These are phyloP conservation scores for Azorinus chamasolen DNA, from an alignment of 2,888 invertebrate genomes.

Conservation along the genomic window DNA sequence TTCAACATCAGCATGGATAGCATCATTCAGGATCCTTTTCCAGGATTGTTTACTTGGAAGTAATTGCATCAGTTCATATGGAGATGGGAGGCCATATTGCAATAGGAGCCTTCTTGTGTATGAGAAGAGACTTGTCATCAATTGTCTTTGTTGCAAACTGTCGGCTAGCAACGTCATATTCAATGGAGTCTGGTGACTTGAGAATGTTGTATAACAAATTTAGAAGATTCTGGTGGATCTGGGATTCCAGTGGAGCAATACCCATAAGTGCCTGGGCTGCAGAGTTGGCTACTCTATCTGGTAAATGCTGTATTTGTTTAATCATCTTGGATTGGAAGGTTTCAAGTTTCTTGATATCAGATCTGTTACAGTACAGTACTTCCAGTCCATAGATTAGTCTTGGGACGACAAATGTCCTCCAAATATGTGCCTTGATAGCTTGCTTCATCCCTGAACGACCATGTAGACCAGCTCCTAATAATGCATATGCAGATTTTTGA, in stretches of 20 bases:
- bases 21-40: neutral
- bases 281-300: constrained; percentile 7
- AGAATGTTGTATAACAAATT: too few relatives aligned
- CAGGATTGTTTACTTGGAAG: neutral
- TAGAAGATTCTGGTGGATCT: too few relatives aligned
- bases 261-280: too few relatives aligned
- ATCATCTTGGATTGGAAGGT: too few relatives aligned
- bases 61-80: constrained; percentile 5
- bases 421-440: constrained; percentile 1
- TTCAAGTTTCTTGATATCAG: constrained; percentile 1
- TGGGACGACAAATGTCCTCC: constrained; percentile 20
- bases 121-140: neutral
- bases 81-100: too few relatives aligned
- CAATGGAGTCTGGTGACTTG: neutral
- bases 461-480: too few relatives aligned
- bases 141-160: neutral
- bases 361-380: neutral
- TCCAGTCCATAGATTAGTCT: too few relatives aligned
- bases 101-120: too few relatives aligned
- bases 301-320: too few relatives aligned
- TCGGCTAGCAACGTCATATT: constrained; percentile 6
- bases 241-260: too few relatives aligned
- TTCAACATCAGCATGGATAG: constrained; percentile 7
- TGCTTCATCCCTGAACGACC: too few relatives aligned
- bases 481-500: too few relatives aligned